A percentile compares a stretch with the other conserved stretches of the same genome.
These are phyloP conservation scores for Melanerpes aurifrons DNA, from an alignment of 2,113 vertebrate genomes.

Conservation along the genomic window DNA sequence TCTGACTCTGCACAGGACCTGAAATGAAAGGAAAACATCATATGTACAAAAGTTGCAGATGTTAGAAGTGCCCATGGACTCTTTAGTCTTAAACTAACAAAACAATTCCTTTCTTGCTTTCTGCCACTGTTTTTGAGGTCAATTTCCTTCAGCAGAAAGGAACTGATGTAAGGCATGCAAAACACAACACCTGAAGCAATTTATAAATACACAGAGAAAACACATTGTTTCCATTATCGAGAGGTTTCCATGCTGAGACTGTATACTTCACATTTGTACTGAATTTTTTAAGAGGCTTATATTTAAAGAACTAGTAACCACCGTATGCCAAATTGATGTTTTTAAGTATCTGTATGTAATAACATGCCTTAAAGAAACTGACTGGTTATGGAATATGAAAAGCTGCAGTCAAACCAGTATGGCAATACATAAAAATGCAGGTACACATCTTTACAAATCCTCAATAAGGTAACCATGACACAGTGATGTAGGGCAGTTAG, in stretches of 20 bases:
- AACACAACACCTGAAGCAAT: not conserved
- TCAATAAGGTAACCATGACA: not conserved
- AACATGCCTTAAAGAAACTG: not conserved
- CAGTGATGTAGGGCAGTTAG: not conserved
- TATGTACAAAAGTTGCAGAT: not conserved
- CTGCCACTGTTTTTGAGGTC: not conserved
- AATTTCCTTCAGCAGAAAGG: not conserved
- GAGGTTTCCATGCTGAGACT: not conserved
- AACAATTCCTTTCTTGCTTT: not conserved
- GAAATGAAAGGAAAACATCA: slow-evolving; percentile 20
- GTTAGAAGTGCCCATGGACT: not conserved
- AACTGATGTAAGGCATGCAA: not conserved
- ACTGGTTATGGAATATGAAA: not conserved
- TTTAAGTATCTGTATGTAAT: not conserved
- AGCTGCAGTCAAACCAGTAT: not conserved
- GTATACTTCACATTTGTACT: not conserved
- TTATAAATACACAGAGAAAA: not conserved
- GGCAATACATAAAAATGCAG: fast-evolving
- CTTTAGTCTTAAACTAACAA: not conserved
- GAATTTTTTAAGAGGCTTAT: not conserved
- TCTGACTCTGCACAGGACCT: slow-evolving; percentile 86
- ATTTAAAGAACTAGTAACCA: not conserved
- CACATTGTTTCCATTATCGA: fast-evolving
- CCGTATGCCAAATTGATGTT: not conserved
- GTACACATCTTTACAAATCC: not conserved